Base-by-base conservation (phyloP, 2,888 invertebrate species). In the Tetragonisca angustula region DNA sequence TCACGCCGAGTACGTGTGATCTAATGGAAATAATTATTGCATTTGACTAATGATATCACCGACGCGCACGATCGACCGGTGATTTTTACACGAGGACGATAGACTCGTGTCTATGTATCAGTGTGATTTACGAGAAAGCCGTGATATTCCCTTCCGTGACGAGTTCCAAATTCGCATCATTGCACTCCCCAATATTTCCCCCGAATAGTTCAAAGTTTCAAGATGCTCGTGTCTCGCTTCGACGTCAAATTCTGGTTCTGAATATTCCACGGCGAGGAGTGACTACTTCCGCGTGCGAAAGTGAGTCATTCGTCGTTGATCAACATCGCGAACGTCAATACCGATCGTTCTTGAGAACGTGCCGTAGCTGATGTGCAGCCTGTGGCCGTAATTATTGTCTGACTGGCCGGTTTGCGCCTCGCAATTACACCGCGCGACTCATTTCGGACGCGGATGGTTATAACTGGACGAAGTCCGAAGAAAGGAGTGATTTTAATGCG, bases 401-500 rank as follows among this genome's bases (percentile, higher is more conserved):
- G 64, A 19, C 52, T 27, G 15, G 52, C 15, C 21, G 21, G 13
- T 27, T 43, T 61, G 27, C 49, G 21, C 36, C 21, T 71, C 62
- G 65, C 64, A 54, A 65, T 72, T 43, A 43, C 43, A 69, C 32
- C n/a, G 43, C 54, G 67, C 69, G 74, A 79, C 73, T 76, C 78
- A 61, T 76, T 81, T 84, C 62, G 71, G 62, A 65, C 83, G 73
- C 56, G 65, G 83, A 71, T 88, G 83, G 79, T 85, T 85, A 85
- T 80, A 81, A 78, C 81, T 64, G 76, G 49, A 70, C 62, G 62
- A 68, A 76, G 70, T 43, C 56, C 0, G 52, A 49, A 79, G 76
- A 79, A 77, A 83, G 52, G 86, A 72, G 79, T 69, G 80, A 86
- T 81, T 88, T 84, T 82, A 88, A 88, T 86, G 82, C 64, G 79